These are phyloP conservation scores for Pseudomyrmex pallidus DNA, from an alignment of 1,140 invertebrate genomes.

Conservation along the genomic window DNA sequence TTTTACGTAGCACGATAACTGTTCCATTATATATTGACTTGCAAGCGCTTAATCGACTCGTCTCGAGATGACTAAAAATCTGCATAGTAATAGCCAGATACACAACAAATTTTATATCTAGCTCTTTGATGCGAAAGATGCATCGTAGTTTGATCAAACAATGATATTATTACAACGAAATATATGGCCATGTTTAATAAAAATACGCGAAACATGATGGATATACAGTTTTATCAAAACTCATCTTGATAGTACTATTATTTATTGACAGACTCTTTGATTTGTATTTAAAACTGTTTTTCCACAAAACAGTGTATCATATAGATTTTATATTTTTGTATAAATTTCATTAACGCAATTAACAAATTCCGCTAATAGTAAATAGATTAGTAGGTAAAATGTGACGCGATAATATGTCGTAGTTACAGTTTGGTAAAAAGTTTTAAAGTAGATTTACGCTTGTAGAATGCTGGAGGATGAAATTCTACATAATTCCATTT, in stretches of 20 bases:
- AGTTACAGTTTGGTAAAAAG: constrained; percentile 32
- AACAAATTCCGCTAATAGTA: constrained; percentile 13
- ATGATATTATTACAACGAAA: constrained; percentile 4
- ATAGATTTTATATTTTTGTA: no score
- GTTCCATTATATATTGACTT: background rate
- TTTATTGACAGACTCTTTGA: constrained; percentile 1
- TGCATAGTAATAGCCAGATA: constrained; percentile 38
- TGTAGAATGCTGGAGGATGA: constrained; percentile 16
- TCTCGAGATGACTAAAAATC: constrained; percentile 21
- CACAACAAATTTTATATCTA: constrained; percentile 4
- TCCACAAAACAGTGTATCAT: no score
- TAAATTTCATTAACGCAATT: background rate
- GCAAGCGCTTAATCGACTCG: background rate
- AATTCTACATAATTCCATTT: constrained; percentile 56
- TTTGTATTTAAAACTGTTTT: background rate
- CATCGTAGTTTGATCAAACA: background rate
- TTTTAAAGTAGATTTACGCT: constrained; percentile 41
- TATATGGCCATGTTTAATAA: background rate
- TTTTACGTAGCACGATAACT: constrained; percentile 20
- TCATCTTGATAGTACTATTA: background rate
- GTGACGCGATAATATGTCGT: background rate
- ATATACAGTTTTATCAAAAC: background rate
- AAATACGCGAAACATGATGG: background rate
- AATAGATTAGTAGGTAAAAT: background rate
- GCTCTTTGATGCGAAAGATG: background rate